Percentiles rank a stretch among this genome's conserved stretches.
phyloP scores from a whole-genome alignment of 2,888 invertebrate genomes.

The Oxyteleia sp. region DNA sequence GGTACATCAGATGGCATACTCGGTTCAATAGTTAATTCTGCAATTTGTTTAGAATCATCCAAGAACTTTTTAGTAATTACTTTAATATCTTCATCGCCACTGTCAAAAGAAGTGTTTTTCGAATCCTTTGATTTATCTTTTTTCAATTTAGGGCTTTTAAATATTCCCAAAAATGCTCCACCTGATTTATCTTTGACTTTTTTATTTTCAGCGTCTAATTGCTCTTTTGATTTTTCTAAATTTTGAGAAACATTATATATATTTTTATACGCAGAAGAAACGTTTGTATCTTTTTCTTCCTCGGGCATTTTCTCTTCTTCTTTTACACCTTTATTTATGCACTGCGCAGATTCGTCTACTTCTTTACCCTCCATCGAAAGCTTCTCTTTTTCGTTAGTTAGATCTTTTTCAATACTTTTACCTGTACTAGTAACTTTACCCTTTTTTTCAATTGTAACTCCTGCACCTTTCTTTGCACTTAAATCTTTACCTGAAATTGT shows the following conservation, averaged over 20 bases:
- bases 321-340: conserved; percentile 75
- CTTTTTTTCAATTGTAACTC: conserved; percentile 25
- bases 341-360: conserved; percentile 88
- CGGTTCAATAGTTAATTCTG: conserved; percentile 61
- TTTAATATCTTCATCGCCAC: conserved; percentile 83
- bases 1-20: conserved; percentile 40
- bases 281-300: conserved; percentile 49
- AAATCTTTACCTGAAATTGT: conserved; percentile 21
- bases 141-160: conserved; percentile 84
- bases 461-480: conserved; percentile 37
- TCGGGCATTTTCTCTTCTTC: conserved; percentile 63
- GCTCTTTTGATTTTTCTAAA: conserved; percentile 72
- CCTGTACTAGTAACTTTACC: conserved; percentile 56
- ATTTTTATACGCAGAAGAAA: conserved; percentile 80
- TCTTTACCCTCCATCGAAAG: conserved; percentile 89
- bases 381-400: conserved; percentile 34
- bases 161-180: conserved; percentile 84
- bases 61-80: conserved; percentile 76
- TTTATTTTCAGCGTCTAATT: conserved; percentile 78
- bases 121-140: conserved; percentile 83
- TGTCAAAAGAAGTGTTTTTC: conserved; percentile 84
- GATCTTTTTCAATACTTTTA: conserved; percentile 55
- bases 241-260: conserved; percentile 79
- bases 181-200: conserved; percentile 83
- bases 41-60: conserved; percentile 77